These are phyloP conservation scores for Schizopygopsis malacanthus DNA, from an alignment of 2,797 vertebrate species.

Conservation along the genomic window DNA sequence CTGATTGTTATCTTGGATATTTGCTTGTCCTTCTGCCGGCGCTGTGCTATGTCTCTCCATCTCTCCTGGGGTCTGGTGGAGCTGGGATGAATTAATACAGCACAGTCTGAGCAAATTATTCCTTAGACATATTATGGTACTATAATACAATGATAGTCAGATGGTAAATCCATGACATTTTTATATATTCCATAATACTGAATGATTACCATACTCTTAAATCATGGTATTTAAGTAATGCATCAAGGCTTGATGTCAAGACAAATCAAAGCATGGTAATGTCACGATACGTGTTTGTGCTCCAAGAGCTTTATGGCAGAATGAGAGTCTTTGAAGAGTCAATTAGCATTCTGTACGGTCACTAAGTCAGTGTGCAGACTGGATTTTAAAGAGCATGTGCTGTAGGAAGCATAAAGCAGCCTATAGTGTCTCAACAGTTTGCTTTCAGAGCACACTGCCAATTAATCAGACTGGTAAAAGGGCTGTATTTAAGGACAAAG, in stretches of 20 bases:
- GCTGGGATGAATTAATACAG: conserved; percentile 33
- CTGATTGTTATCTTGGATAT: conserved; percentile 49
- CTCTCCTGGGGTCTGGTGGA: conserved; percentile 36
- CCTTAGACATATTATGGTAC: not conserved
- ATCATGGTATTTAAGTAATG: not conserved
- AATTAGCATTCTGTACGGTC: not conserved
- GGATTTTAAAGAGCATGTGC: conserved; percentile 5
- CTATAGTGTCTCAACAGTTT: conserved; percentile 21
- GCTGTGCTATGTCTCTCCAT: conserved; percentile 31
- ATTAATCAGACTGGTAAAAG: conserved; percentile 21
- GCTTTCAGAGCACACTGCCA: not conserved
- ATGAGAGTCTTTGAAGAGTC: not conserved
- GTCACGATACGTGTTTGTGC: not conserved
- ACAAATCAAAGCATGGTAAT: not conserved
- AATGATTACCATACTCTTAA: not conserved
- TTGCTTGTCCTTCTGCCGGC: conserved; percentile 44
- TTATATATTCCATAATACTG: not conserved
- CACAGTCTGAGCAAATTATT: conserved; percentile 17
- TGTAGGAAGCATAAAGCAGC: conserved; percentile 8
- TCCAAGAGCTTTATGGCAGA: not conserved
- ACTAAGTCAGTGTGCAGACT: conserved; percentile 9
- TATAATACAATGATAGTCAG: not conserved
- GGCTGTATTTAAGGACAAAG: not conserved
- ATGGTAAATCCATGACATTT: not conserved
- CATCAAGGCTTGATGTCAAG: not conserved